Evolutionary conservation across 2,113 vertebrate genomes (phyloP).

Genomic region (Indri indri): DNA sequence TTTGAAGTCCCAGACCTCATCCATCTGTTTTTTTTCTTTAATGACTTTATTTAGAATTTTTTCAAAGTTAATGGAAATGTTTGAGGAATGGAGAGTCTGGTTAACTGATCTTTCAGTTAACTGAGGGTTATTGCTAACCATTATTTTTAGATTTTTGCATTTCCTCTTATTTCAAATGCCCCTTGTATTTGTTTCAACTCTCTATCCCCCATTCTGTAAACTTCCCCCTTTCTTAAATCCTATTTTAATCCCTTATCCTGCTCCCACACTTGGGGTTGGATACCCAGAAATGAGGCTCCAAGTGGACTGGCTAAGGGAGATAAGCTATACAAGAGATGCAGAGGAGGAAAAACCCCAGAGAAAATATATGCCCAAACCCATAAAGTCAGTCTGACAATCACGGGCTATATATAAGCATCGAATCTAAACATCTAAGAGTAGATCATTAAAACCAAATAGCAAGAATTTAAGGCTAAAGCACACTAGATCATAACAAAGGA

Average conservation of each 20-base stretch:
- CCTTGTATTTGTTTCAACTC: constrained; percentile 34
- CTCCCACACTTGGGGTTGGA: neutral
- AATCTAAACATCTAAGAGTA: neutral
- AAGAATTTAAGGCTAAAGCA: neutral
- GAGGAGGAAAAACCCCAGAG: neutral
- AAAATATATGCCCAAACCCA: neutral
- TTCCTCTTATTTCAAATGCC: constrained; percentile 49
- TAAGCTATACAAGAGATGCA: neutral
- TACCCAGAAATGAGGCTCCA: neutral
- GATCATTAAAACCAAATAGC: neutral
- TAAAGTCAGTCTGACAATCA: neutral
- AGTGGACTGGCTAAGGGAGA: neutral
- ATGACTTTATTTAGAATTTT: constrained; percentile 77
- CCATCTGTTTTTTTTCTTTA: constrained; percentile 76
- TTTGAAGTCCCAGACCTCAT: constrained; percentile 78
- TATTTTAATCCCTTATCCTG: neutral
- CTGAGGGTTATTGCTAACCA: constrained; percentile 51
- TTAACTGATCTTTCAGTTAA: constrained; percentile 75
- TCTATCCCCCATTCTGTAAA: neutral
- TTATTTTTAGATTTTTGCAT: constrained; percentile 59
- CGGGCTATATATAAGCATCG: neutral
- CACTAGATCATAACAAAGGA: neutral
- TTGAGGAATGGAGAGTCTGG: constrained; percentile 51
- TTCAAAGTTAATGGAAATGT: constrained; percentile 74
- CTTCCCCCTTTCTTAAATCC: neutral